These are phyloP conservation scores for Gadus chalcogrammus DNA, from an alignment of 2,113 vertebrate genomes.

Conservation along the genomic window DNA sequence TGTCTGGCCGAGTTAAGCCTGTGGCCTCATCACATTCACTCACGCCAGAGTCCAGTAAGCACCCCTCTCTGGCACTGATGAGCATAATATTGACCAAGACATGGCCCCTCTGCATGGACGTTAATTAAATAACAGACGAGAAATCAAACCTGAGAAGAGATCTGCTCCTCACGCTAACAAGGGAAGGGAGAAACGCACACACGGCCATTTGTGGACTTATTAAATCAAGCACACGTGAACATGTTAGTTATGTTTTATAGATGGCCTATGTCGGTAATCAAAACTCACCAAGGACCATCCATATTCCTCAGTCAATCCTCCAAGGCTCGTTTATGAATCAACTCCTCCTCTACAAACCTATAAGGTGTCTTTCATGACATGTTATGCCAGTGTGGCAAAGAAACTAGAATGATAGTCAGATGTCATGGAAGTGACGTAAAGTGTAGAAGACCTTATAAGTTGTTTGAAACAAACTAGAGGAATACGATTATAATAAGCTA, in stretches of 20 bases:
- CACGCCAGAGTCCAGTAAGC: conserved; percentile 24
- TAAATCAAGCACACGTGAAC: conserved; percentile 32
- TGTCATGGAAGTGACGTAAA: background rate
- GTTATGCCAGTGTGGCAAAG: no score
- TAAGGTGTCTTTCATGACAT: no score
- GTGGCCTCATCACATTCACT: conserved; percentile 50
- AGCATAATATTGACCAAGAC: conserved; percentile 41
- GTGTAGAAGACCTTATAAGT: no score
- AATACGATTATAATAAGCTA: no score
- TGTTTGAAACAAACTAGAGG: no score
- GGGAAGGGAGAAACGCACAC: conserved; percentile 25
- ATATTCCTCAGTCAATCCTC: no score
- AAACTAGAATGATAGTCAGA: background rate
- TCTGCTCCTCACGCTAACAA: conserved; percentile 44
- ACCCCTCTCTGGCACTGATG: conserved; percentile 23
- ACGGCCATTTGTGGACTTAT: conserved; percentile 37
- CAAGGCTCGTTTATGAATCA: no score
- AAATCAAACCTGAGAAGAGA: conserved; percentile 34
- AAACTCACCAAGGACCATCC: no score
- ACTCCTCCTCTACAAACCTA: no score
- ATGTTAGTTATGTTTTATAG: conserved; percentile 22
- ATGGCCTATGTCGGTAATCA: background rate
- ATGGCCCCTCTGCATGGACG: conserved; percentile 34
- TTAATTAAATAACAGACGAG: conserved; percentile 48
- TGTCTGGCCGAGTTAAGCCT: conserved; percentile 35